Conservation (phyloP, 2,113 vertebrate species). For the Corythornis madagascariensis region DNA sequence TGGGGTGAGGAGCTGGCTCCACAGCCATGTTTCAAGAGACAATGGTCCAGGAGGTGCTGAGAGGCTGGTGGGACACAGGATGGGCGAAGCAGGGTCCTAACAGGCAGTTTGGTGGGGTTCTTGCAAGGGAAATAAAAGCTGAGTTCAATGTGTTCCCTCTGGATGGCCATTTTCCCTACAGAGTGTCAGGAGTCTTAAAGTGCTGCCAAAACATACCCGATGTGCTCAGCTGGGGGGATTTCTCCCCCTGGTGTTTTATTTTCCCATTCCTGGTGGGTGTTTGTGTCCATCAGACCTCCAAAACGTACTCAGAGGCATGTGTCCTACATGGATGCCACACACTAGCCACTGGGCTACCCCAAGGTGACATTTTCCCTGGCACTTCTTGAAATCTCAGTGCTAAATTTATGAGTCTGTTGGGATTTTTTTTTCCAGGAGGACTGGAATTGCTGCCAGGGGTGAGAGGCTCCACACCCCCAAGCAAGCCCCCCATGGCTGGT, state of each 20-base stretch:
- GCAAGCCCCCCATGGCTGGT: rapidly evolving
- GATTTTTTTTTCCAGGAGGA: neutral
- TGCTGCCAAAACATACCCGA: neutral
- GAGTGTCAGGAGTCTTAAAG: rapidly evolving
- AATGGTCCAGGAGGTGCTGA: neutral
- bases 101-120: neutral
- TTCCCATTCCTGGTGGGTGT: neutral
- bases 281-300: neutral
- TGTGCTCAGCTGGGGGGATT: neutral
- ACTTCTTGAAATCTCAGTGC: neutral
- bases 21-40: neutral
- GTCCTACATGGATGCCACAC: rapidly evolving
- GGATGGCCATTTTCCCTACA: neutral
- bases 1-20: neutral
- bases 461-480: rapidly evolving
- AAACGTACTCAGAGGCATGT: rapidly evolving
- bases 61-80: neutral
- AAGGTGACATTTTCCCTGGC: neutral
- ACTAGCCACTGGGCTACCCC: rapidly evolving
- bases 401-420: rapidly evolving
- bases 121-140: neutral
- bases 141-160: neutral
- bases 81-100: neutral
- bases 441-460: neutral
- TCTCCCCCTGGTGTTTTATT: neutral